phyloP scores from a whole-genome alignment of 2,113 vertebrate species.

The Osmerus mordax region DNA sequence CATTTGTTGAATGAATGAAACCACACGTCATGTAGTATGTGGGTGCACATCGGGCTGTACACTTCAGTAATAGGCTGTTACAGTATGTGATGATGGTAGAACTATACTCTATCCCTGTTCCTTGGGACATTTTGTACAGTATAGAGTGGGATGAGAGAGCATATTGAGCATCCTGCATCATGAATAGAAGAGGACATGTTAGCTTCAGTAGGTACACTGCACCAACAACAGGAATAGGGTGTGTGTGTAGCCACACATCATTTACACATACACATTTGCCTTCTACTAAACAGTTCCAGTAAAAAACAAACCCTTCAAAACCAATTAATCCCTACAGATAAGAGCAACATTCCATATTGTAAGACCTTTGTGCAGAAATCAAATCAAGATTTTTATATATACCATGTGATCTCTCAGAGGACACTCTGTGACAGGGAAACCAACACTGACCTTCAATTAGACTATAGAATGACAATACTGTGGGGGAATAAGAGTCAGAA shows the following conservation, averaged over 20 bases:
- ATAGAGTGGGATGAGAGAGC: too few relatives aligned
- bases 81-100: too few relatives aligned
- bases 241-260: neutral
- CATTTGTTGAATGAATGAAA: neutral
- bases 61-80: too few relatives aligned
- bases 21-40: neutral
- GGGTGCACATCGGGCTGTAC: neutral
- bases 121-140: too few relatives aligned
- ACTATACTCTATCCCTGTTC: too few relatives aligned
- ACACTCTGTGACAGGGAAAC: constrained; percentile 76
- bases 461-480: constrained; percentile 84
- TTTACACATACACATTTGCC: neutral
- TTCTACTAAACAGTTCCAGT: neutral
- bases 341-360: constrained; percentile 47
- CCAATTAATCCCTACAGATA: constrained; percentile 58
- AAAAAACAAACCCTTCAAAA: constrained; percentile 12
- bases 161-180: too few relatives aligned
- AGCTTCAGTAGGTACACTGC: too few relatives aligned
- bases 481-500: constrained; percentile 62
- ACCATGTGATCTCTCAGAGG: constrained; percentile 54
- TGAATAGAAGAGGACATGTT: too few relatives aligned
- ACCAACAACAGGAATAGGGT: too few relatives aligned
- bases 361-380: constrained; percentile 46
- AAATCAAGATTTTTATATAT: constrained; percentile 53
- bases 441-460: constrained; percentile 91